Conservation (phyloP, 2,888 invertebrate genomes). For the Thera britannica region DNA sequence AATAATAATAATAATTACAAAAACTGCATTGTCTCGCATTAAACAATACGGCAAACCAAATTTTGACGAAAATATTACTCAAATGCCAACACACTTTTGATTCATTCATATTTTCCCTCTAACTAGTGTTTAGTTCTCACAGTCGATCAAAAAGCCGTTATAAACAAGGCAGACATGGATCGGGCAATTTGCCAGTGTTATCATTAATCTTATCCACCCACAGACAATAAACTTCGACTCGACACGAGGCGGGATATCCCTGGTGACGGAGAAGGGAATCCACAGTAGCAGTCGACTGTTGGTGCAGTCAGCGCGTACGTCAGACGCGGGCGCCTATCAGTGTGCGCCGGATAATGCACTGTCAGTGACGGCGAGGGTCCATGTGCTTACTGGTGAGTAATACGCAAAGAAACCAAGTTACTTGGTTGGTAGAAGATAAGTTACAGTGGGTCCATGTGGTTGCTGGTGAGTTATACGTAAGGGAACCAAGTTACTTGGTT, state of each 20-base stretch:
- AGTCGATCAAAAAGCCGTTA: not conserved
- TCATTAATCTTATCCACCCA: conserved; percentile 19
- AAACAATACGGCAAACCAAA: too few species aligned
- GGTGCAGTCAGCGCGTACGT: conserved; percentile 91
- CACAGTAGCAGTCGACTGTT: conserved; percentile 93
- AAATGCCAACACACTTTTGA: not conserved
- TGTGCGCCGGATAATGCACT: conserved; percentile 94
- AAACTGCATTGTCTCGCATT: too few species aligned
- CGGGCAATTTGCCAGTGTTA: conserved; percentile 14
- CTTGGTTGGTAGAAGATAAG: not conserved
- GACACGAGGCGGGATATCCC: conserved; percentile 93
- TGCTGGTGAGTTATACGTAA: too few species aligned
- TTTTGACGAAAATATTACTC: too few species aligned
- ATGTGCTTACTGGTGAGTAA: conserved; percentile 91
- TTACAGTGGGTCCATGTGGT: too few species aligned
- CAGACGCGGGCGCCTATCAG: conserved; percentile 93
- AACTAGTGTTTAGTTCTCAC: not conserved
- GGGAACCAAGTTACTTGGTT: too few species aligned
- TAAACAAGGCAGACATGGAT: conserved; percentile 2
- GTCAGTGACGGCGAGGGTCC: conserved; percentile 91
- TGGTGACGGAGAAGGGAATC: conserved; percentile 94
- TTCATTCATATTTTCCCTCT: not conserved
- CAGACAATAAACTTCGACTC: conserved; percentile 96
- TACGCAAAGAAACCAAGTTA: not conserved
- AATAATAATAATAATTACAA: too few species aligned